phyloP scores from a whole-genome alignment of 2,113 vertebrate species.

The Neoarius graeffei region DNA sequence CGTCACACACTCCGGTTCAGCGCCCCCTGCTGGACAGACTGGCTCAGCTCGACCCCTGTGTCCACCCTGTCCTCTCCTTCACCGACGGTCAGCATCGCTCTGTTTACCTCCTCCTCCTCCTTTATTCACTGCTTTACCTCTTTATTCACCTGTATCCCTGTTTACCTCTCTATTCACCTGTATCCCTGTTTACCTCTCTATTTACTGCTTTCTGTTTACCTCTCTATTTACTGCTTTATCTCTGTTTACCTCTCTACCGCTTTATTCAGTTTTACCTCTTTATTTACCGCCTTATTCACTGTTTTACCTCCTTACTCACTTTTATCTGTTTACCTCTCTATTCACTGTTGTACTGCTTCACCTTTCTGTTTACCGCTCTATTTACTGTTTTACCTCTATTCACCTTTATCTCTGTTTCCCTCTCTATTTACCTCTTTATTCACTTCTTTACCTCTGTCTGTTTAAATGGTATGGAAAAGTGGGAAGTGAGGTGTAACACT shows the following conservation, averaged over 20 bases:
- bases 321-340: background rate
- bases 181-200: background rate
- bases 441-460: background rate
- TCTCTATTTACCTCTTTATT: background rate
- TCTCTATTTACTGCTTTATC: too few species aligned
- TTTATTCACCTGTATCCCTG: background rate
- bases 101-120: background rate
- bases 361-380: background rate
- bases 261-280: background rate
- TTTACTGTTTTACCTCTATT: background rate
- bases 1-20: constrained; percentile 74
- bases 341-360: too few species aligned
- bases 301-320: background rate
- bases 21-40: constrained; percentile 83
- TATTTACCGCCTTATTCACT: background rate
- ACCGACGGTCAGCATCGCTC: constrained; percentile 75
- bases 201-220: background rate
- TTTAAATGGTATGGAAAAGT: background rate
- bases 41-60: constrained; percentile 79
- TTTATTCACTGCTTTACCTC: background rate
- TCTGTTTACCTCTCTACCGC: too few species aligned
- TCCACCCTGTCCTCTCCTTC: constrained; percentile 85
- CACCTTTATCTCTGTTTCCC: background rate
- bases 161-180: background rate
- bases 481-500: background rate